Base-by-base conservation (phyloP, 1,140 invertebrate species). In the Campoletis sonorensis region DNA sequence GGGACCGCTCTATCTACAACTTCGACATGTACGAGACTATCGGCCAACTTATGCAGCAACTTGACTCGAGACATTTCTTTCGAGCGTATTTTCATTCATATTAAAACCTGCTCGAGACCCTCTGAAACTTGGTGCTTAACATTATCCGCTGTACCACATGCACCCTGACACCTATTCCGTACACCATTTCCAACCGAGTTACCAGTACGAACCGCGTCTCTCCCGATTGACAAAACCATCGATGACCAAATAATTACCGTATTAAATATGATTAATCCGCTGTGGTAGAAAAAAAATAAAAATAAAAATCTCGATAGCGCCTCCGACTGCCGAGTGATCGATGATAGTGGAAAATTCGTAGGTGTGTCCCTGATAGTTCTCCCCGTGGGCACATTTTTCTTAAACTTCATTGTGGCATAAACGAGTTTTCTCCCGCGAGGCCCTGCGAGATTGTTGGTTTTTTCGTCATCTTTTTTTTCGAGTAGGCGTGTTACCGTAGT, bases 1-100 rank as follows among this genome's bases (percentile, higher is more conserved):
- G 86, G 79, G 85, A 87, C 89, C 90, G 90, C 75, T 23, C 71
- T 33, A 77, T 73, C 79, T 76, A 84, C 83, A 91, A 85, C 89
- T 87, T 86, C 89, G 89, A 91, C 89, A 88, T 80, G 75, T 72
- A 45, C 81, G 75, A 72, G 79, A 45, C 40, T 70, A 77, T 58
- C 73, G 67, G 81, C 54, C 80, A 84, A 82, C 81, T 84, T 84
- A 82, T 84, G 68, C 81, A 79, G 58, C 81, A 79, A 64, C 80
- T 84, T 75, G 81, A 79, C 82, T 76, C 64, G 40, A 67, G 75
- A 84, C 83, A 79, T 79, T 84, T 81, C 72, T 79, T 82, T 75
- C 61, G 27, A 77, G 67, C 27, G 51, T 80, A 30, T 49, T 23
- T 21, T 78, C 76, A 78, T 78, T 78, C 76, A 64, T 78, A 78